These are phyloP conservation scores for Sula dactylatra DNA, from an alignment of 2,113 vertebrate species.

Conservation along the genomic window DNA sequence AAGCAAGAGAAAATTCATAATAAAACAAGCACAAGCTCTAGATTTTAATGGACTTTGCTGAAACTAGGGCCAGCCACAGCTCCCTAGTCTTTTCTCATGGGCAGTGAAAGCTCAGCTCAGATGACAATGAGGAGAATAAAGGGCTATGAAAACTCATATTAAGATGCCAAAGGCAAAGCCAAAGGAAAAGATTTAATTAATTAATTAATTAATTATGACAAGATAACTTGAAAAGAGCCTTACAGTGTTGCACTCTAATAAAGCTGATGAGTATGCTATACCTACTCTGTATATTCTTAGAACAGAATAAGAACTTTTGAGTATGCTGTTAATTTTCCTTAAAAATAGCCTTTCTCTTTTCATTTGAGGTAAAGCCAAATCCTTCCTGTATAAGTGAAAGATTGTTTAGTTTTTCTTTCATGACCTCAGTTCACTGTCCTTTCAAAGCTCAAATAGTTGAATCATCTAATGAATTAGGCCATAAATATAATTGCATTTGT, in stretches of 20 bases:
- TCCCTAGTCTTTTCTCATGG: neutral
- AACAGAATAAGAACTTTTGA: neutral
- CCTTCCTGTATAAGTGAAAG: neutral
- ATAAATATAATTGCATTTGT: neutral
- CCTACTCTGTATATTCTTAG: neutral
- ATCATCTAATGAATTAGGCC: neutral
- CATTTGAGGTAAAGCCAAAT: neutral
- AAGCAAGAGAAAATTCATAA: slow-evolving; percentile 11
- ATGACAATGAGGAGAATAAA: slow-evolving; percentile 4
- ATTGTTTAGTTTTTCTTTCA: neutral
- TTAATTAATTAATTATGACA: neutral
- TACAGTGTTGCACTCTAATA: neutral
- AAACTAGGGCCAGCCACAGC: neutral
- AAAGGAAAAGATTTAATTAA: neutral
- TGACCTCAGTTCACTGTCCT: neutral
- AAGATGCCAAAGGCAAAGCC: neutral
- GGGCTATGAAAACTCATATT: neutral
- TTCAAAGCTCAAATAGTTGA: neutral
- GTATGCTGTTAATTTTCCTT: neutral
- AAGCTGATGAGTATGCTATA: neutral
- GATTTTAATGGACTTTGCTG: slow-evolving; percentile 14
- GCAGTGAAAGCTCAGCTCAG: neutral
- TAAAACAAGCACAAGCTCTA: slow-evolving; percentile 11
- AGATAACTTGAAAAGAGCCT: neutral
- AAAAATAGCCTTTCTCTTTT: neutral